These are phyloP conservation scores for Drosophila tsacasi DNA, from an alignment of 1,140 invertebrate genomes.

Conservation along the genomic window DNA sequence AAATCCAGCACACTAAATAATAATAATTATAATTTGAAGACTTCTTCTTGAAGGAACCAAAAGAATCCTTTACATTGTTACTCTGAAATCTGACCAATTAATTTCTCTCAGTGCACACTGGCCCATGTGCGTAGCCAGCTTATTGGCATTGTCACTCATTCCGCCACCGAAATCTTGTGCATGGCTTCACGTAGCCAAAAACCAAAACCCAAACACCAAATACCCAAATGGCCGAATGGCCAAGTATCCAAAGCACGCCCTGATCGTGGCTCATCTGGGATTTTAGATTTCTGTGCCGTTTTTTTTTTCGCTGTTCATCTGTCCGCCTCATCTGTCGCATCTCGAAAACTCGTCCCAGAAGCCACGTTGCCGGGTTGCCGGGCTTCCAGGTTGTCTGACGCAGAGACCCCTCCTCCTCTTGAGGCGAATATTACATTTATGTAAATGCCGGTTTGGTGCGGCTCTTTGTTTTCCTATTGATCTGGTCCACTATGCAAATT, in stretches of 20 bases:
- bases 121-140: conserved; percentile 37
- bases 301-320: background rate
- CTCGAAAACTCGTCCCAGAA: conserved; percentile 32
- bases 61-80: background rate
- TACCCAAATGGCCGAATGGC: conserved; percentile 2
- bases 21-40: too few species aligned
- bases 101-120: conserved; percentile 17
- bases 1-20: too few species aligned
- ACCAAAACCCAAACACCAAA: conserved; percentile 5
- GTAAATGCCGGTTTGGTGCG: conserved; percentile 33
- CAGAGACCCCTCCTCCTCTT: background rate
- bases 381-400: background rate
- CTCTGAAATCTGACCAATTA: background rate
- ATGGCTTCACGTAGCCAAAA: conserved; percentile 68
- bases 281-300: background rate
- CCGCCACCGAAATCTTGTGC: conserved; percentile 59
- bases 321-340: background rate
- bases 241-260: conserved; percentile 31
- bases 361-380: conserved; percentile 2
- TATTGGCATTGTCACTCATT: conserved; percentile 59
- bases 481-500: conserved; percentile 60
- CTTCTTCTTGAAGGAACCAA: background rate
- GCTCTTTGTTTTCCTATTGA: conserved; percentile 35
- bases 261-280: conserved; percentile 18
- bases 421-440: conserved; percentile 41